Evolutionary conservation across 2,888 invertebrate genomes (phyloP).

Genomic region (Halictus ligatus): DNA sequence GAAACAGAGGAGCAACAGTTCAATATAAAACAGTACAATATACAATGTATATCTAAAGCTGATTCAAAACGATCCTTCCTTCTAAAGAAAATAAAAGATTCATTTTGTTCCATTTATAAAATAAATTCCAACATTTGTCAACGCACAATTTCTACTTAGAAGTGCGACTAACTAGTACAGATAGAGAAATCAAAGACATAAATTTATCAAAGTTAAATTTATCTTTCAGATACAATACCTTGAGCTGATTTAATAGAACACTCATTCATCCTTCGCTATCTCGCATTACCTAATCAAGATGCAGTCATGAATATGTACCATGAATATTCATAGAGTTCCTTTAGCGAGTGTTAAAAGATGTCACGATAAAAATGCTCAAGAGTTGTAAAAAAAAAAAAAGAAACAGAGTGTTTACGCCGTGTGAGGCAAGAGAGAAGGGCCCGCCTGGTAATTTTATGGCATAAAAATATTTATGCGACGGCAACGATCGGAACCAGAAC

Average conservation of each 20-base stretch:
- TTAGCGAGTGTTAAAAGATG: not conserved
- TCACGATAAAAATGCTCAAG: not conserved
- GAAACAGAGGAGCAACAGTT: no score
- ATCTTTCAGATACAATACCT: not conserved
- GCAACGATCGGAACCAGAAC: conserved; percentile 10
- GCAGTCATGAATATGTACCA: not conserved
- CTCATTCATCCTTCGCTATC: not conserved
- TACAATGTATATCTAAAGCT: no score
- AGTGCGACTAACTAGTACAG: no score
- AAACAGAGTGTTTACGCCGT: not conserved
- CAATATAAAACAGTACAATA: no score
- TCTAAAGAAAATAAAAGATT: no score
- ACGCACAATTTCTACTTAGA: not conserved
- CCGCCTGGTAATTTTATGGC: not conserved
- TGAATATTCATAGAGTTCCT: not conserved
- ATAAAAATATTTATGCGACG: conserved; percentile 27
- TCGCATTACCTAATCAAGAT: not conserved
- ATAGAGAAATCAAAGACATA: not conserved
- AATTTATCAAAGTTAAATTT: not conserved
- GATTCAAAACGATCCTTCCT: no score
- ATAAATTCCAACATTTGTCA: no score
- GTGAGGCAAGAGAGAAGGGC: not conserved
- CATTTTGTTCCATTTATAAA: no score
- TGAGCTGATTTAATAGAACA: not conserved
- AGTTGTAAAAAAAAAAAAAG: not conserved